Conservation (phyloP, 2,113 vertebrate species). For the Aptenodytes forsteri region DNA sequence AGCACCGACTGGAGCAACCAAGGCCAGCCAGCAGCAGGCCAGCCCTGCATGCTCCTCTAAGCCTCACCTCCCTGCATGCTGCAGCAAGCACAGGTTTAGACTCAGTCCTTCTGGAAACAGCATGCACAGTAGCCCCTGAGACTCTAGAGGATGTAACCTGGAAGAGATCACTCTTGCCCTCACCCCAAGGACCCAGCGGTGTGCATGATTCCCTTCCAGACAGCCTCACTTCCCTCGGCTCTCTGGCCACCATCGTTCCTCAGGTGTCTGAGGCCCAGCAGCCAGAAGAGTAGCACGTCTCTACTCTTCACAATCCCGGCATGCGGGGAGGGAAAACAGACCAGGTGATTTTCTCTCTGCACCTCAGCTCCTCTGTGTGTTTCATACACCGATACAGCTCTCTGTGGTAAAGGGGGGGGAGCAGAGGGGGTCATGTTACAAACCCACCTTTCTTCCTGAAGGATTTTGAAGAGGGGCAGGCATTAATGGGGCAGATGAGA, state of each 20-base stretch:
- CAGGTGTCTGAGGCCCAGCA: background rate
- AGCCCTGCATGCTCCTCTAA: background rate
- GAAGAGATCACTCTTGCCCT: background rate
- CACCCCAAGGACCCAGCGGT: rapidly evolving
- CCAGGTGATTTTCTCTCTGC: background rate
- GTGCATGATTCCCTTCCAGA: background rate
- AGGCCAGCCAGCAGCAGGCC: background rate
- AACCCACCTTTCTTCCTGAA: background rate
- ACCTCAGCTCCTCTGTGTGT: background rate
- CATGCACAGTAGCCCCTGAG: background rate
- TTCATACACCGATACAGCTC: rapidly evolving
- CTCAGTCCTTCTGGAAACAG: background rate
- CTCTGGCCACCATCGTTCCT: background rate
- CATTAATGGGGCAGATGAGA: background rate
- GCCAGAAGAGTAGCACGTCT: background rate
- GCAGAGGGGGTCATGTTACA: background rate
- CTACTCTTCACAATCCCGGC: too few species aligned
- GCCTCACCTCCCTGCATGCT: background rate
- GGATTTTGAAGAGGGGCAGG: background rate
- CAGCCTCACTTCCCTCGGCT: background rate
- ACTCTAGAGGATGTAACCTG: background rate
- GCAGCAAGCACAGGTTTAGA: background rate
- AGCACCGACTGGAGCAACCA: background rate
- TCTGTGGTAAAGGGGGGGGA: background rate
- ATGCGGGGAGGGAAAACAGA: rapidly evolving